Base-by-base conservation (phyloP, 2,797 vertebrate genomes). In the Esox lucius region DNA sequence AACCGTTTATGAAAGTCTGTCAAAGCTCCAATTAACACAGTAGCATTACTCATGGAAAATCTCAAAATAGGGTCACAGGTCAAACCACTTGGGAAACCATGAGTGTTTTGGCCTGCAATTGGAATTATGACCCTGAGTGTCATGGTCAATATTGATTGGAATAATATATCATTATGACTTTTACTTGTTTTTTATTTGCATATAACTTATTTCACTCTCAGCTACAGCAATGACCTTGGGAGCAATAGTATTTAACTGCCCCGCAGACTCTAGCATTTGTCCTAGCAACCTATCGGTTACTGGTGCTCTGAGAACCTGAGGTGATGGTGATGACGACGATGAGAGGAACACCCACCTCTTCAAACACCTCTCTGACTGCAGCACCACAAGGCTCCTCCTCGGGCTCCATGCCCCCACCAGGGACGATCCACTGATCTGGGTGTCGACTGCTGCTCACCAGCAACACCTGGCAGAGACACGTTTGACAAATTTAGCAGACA, bases 391-490 rank as follows among this genome's bases (percentile, higher is more conserved):
- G 97, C 83, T 99, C 98, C 81, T 99, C 97, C 83, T 98, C 97
- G 0, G 98, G 97, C 89, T 99, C 98, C 97, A 99, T 98, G 69
- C 98, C 98, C 76, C 98, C 98, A 77, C 98, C 98, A 0, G 98
- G 98, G 49, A 99, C 97, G 75, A 99, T 99, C 98, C 98, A 99
- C 78, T 99, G 97, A 84, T 99, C 97, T 31, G 98, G 97, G 68
- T 99, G 96, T 64, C 97, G 95, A 89, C 98, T 99, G 89, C 98
- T 99, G 90, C 97, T 99, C 75, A 99, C 97, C 84, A 99, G 89
- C 82, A 99, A 87, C 53, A 99, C 97, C 97, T 99, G 81, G 0
- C n/a, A 6, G 2, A 19, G 5, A 28, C 15, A 65, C 28, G 19
- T 31, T 17, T 46, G 42, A 12, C 42, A 42, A 1, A 42, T 11